Percentiles rank a stretch among this genome's conserved stretches.
These are phyloP conservation scores for Dicroscelio sp. DNA, from an alignment of 2,888 invertebrate genomes.

Conservation along the genomic window DNA sequence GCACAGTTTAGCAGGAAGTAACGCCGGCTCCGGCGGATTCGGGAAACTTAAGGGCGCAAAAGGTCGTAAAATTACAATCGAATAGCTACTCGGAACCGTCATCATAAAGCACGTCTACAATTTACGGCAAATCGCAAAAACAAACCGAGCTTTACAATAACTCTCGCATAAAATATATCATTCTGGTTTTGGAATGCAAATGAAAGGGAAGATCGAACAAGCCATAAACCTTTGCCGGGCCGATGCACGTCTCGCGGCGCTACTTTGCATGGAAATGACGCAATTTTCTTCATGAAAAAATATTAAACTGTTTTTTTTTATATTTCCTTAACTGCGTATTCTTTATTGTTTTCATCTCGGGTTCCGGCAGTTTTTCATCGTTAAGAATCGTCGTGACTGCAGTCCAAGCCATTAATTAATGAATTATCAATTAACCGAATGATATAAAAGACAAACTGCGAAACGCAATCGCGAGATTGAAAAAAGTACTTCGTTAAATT, in stretches of 20 bases:
- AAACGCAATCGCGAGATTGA: background rate
- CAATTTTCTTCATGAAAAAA: conserved; percentile 60
- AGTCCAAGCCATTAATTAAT: conserved; percentile 6
- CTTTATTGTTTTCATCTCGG: no score
- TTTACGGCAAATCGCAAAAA: conserved; percentile 64
- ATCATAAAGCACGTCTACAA: conserved; percentile 44
- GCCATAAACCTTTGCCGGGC: conserved; percentile 55
- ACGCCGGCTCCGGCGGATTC: conserved; percentile 36
- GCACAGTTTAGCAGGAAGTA: conserved; percentile 27
- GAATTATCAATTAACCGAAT: conserved; percentile 24
- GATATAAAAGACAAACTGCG: conserved; percentile 5
- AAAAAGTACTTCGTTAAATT: conserved; percentile 5
- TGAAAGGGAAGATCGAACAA: conserved; percentile 63
- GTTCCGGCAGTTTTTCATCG: no score
- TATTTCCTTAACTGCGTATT: background rate
- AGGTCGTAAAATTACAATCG: conserved; percentile 49
- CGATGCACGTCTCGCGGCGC: background rate
- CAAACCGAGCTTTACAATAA: conserved; percentile 69
- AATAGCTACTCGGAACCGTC: no score
- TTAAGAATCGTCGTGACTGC: no score
- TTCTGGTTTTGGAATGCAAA: conserved; percentile 59
- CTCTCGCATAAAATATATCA: conserved; percentile 64
- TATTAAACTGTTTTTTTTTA: no score
- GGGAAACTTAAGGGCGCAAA: conserved; percentile 17
- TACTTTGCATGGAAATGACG: conserved; percentile 32